Base-by-base conservation (phyloP, 1,140 invertebrate genomes). In the Camponotus pennsylvanicus region DNA sequence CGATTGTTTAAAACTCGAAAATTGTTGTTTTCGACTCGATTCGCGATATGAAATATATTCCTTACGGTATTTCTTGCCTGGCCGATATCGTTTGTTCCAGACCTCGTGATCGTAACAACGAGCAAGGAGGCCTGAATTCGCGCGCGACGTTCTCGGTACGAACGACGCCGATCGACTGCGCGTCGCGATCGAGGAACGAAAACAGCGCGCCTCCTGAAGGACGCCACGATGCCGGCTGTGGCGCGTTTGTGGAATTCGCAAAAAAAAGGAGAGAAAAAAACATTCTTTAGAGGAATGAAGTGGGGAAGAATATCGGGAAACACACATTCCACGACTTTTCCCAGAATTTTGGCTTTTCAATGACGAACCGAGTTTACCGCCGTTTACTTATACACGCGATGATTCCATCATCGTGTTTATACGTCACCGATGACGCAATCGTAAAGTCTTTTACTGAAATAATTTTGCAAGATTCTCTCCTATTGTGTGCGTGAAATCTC, bases 201-300 rank as follows among this genome's bases (percentile, higher is more conserved):
- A 89, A 91, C 90, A 91, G 88, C 82, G 69, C 75, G 71, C 42
- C 45, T 57, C 70, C 71, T 79, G 80, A 91, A 91, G 90, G 90
- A 85, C 90, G 57, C 52, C 66, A 75, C 80, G 77, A 77, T 32
- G 21, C 88, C 64, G 57, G 21, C 42, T 4, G 78, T 63, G 45
- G 82, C 61, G 63, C 70, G 87, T 89, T 90, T 77, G 42, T 82
- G 87, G 90, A 91, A 91, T 91, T 90, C 42, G 79, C 61, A 67
- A 90, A 59, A 78, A 90, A 90, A 90, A 91, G 90, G 61, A 42
- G 9, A 18, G 57, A 42, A 61, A 75, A 59, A 52, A 52, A 52
- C 57, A 75, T 90, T 86, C 87, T 85, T 61, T 61, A 71, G 15
- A 15, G 57, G 9, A 15, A 67, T n/a, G 61, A 11, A 59, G 40